phyloP scores from a whole-genome alignment of 2,113 vertebrate genomes.

The Danionella cerebrum region DNA sequence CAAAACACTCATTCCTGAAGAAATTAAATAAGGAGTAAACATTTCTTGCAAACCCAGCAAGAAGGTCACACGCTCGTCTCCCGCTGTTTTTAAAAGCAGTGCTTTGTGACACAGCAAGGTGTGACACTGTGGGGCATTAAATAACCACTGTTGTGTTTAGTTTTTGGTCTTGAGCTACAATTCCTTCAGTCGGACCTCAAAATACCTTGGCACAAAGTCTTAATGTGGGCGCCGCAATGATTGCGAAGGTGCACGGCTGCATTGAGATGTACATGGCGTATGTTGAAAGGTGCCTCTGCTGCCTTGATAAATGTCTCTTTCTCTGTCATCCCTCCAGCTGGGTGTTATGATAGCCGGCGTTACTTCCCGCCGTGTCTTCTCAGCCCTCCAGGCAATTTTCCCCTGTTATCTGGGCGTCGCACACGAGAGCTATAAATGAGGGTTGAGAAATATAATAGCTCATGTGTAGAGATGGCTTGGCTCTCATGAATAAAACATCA shows the following conservation, averaged over 20 bases:
- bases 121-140: neutral
- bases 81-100: neutral
- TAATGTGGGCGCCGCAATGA: neutral
- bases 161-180: neutral
- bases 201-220: neutral
- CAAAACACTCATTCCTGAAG: too few relatives aligned
- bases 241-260: conserved; percentile 9
- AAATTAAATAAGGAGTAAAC: too few relatives aligned
- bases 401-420: conserved; percentile 57
- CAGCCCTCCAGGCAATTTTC: conserved; percentile 53
- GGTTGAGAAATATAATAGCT: conserved; percentile 49
- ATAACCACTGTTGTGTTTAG: neutral
- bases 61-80: too few relatives aligned
- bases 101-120: neutral
- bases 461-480: conserved; percentile 46
- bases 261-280: conserved; percentile 45
- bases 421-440: conserved; percentile 49
- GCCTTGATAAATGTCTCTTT: conserved; percentile 42
- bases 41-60: too few relatives aligned
- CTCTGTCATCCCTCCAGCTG: conserved; percentile 52
- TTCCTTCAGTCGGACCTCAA: neutral
- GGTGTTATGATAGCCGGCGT: conserved; percentile 57
- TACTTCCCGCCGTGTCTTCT: conserved; percentile 54
- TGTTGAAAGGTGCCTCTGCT: conserved; percentile 44
- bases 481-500: conserved; percentile 62